Evolutionary conservation across 2,888 invertebrate genomes (phyloP), one percentile per base, ranked within the genome.

Genomic region (Uloborus plumipes): DNA sequence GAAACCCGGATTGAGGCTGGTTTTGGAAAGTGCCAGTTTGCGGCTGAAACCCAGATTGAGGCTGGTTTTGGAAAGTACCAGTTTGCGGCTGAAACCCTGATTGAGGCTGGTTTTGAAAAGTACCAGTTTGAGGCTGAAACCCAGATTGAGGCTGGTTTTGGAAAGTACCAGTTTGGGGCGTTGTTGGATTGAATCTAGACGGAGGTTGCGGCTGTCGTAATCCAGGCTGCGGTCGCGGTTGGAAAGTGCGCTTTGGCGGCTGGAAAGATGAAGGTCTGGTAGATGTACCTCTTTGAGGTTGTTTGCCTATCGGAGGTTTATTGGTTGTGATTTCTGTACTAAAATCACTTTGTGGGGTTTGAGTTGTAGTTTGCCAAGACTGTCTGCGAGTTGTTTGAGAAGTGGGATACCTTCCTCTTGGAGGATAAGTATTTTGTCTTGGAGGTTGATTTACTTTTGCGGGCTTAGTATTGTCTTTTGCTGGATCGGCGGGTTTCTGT

Each of bases 341-440:
- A 20, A 18, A 31, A 50, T 51, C n/a, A 39, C 47, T 61, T 75
- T 67, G 75, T 3, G 66, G 75, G 50, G 62, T 58, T 20, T 22
- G 20, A 15, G 47, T 31, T 16, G 49, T 72, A 18, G 14, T 7
- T 31, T 72, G 72, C 79, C 79, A 79, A 16, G 71, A 58, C n/a
- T 53, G 78, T 20, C 59, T 58, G n/a, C 59, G 47, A n/a, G 78
- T 65, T 11, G 66, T 20, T 22, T 66, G 66, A 9, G 26, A 26
- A 61, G n/a, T 18, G 14, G 50, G 49, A 9, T 50, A 18, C 16
- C 15, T 31, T 26, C 15, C 64, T 20, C 22, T 66, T 51, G 67
- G 50, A 51, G 59, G 14, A 39, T 26, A 61, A 15, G 61, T 66
- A 7, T 13, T n/a, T 58, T 58, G 51, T 50, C 59, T 66, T 49